phyloP scores from a whole-genome alignment of 2,113 vertebrate species.

The Notothenia rossii region DNA sequence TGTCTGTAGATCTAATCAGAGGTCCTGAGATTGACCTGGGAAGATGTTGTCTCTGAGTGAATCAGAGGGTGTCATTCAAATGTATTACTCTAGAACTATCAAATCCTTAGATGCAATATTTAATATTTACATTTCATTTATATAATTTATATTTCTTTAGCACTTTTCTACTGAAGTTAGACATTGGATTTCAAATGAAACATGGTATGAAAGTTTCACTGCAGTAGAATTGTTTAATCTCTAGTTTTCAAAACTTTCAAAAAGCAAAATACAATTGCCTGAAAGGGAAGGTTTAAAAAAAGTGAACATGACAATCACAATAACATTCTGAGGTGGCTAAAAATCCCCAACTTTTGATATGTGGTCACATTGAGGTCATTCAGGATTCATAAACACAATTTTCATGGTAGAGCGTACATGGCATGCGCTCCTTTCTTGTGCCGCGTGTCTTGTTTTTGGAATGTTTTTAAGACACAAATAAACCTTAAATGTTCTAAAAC shows the following conservation, averaged over 20 bases:
- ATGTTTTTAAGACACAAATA: too few relatives aligned
- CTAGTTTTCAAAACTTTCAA: not conserved
- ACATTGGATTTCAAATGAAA: constrained; percentile 8
- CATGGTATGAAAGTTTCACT: not conserved
- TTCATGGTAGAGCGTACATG: too few relatives aligned
- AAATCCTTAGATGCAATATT: not conserved
- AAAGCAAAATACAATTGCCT: not conserved
- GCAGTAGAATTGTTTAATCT: not conserved
- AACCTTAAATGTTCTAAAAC: too few relatives aligned
- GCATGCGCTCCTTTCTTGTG: too few relatives aligned
- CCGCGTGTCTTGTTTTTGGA: too few relatives aligned
- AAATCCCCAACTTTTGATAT: too few relatives aligned
- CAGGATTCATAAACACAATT: too few relatives aligned
- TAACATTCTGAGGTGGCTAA: too few relatives aligned
- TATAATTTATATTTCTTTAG: constrained; percentile 3
- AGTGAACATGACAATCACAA: too few relatives aligned
- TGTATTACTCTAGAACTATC: constrained; percentile 5
- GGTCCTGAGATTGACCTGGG: constrained; percentile 58
- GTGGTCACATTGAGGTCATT: too few relatives aligned
- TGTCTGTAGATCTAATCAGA: constrained; percentile 67
- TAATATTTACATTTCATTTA: not conserved
- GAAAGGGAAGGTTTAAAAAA: not conserved
- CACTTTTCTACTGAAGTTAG: not conserved
- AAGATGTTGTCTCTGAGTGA: constrained; percentile 35
- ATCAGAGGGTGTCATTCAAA: constrained; percentile 13